A percentile compares a stretch with the other conserved stretches of the same genome.
These are phyloP conservation scores for Phalacrocorax brasilianus DNA, from an alignment of 2,113 vertebrate species.

Conservation along the genomic window DNA sequence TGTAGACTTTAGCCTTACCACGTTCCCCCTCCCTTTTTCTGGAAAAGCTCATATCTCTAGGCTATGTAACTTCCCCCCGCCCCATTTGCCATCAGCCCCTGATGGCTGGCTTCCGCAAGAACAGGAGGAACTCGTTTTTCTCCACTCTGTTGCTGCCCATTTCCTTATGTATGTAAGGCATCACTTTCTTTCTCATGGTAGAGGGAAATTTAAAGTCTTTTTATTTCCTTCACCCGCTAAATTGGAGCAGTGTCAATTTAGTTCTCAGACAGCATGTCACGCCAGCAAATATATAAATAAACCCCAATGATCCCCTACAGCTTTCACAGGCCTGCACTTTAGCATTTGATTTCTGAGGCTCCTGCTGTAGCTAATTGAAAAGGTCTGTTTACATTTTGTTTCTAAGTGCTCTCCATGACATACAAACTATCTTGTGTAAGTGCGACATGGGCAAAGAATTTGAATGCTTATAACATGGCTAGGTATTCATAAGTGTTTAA, in stretches of 20 bases:
- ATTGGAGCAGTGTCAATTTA: background rate
- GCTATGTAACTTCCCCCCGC: rapidly evolving
- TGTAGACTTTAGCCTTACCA: background rate
- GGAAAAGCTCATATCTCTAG: background rate
- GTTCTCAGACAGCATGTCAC: background rate
- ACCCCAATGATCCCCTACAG: background rate
- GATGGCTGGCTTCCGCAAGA: background rate
- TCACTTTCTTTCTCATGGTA: background rate
- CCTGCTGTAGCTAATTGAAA: background rate
- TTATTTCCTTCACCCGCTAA: background rate
- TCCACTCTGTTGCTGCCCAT: background rate
- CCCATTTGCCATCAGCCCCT: background rate
- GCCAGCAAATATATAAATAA: background rate
- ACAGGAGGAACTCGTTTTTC: background rate
- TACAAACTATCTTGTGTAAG: background rate
- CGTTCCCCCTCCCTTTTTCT: background rate
- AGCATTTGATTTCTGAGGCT: background rate
- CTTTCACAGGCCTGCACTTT: background rate
- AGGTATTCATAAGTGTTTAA: background rate
- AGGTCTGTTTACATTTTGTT: background rate
- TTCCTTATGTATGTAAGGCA: background rate
- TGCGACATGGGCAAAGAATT: background rate
- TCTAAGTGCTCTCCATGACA: background rate
- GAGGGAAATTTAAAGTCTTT: background rate
- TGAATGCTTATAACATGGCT: background rate